Conservation (phyloP, 1,140 invertebrate species). For the Leptinotarsa lineolata region DNA sequence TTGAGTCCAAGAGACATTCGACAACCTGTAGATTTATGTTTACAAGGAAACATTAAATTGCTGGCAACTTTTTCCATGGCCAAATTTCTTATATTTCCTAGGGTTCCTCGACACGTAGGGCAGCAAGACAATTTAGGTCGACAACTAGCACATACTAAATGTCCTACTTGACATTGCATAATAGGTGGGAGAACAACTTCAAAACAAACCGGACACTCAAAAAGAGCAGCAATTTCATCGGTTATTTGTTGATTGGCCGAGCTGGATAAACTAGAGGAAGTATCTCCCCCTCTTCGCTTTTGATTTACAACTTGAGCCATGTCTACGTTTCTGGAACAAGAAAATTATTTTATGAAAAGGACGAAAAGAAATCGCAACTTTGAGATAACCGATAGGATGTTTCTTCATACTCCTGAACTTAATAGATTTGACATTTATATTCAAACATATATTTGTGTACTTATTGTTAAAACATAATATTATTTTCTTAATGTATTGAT, state of each 20-base stretch:
- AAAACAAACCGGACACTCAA: conserved; percentile 99
- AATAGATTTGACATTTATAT: too few species aligned
- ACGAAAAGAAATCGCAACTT: too few species aligned
- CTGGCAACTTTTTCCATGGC: conserved; percentile 99
- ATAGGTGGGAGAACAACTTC: conserved; percentile 99
- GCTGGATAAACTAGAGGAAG: conserved; percentile 37
- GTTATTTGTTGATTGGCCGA: conserved; percentile 64
- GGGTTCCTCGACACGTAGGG: conserved; percentile 94
- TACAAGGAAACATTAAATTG: conserved; percentile 98
- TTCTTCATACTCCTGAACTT: too few species aligned
- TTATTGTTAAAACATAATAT: too few species aligned
- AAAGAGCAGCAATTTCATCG: conserved; percentile 90
- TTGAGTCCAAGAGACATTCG: conserved; percentile 89
- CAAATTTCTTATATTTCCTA: conserved; percentile 96
- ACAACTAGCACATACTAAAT: conserved; percentile 92
- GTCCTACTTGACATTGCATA: conserved; percentile 85
- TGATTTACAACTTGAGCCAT: conserved; percentile 47
- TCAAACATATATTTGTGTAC: too few species aligned
- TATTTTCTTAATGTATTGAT: too few species aligned
- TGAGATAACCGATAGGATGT: too few species aligned
- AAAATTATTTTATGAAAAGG: background rate
- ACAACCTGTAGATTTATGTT: conserved; percentile 97
- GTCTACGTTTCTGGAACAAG: background rate
- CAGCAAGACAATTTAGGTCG: conserved; percentile 95
- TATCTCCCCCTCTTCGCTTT: conserved; percentile 44